phyloP scores from a whole-genome alignment of 2,888 invertebrate genomes.

The Calameuta idolon region DNA sequence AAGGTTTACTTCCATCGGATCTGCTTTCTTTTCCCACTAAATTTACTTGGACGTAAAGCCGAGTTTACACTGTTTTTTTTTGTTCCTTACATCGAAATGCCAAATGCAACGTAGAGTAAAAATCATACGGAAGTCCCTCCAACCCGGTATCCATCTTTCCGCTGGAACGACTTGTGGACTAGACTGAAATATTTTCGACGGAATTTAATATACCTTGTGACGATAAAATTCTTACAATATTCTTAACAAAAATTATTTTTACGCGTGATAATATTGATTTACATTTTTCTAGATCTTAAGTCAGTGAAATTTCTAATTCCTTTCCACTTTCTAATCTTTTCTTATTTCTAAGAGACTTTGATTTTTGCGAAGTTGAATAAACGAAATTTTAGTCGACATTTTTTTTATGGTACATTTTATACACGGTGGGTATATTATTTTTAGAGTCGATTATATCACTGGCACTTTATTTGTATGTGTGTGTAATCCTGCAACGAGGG shows the following conservation, averaged over 20 bases:
- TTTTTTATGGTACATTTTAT: too few species aligned
- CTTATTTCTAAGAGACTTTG: neutral
- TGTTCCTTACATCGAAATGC: too few species aligned
- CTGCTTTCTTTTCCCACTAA: neutral
- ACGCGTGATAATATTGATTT: slow-evolving; percentile 24
- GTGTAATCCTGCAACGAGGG: too few species aligned
- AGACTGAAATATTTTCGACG: slow-evolving; percentile 55
- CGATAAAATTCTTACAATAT: too few species aligned
- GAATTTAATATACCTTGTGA: slow-evolving; percentile 45
- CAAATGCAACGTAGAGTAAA: neutral
- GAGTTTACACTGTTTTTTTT: too few species aligned
- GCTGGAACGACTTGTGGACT: slow-evolving; percentile 28
- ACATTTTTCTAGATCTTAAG: slow-evolving; percentile 22
- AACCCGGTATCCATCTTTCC: slow-evolving; percentile 1
- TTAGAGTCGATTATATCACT: neutral
- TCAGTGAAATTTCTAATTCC: slow-evolving; percentile 42
- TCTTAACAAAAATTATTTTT: neutral
- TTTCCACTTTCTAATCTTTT: slow-evolving; percentile 5
- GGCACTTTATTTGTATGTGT: neutral
- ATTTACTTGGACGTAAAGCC: neutral
- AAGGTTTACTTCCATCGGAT: neutral
- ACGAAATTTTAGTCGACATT: too few species aligned
- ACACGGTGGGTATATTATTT: too few species aligned
- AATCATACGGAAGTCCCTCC: neutral
- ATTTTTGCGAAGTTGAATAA: too few species aligned